Evolutionary conservation across 2,888 invertebrate genomes (phyloP).

Genomic region (Chaetogeoica ovagalla): DNA sequence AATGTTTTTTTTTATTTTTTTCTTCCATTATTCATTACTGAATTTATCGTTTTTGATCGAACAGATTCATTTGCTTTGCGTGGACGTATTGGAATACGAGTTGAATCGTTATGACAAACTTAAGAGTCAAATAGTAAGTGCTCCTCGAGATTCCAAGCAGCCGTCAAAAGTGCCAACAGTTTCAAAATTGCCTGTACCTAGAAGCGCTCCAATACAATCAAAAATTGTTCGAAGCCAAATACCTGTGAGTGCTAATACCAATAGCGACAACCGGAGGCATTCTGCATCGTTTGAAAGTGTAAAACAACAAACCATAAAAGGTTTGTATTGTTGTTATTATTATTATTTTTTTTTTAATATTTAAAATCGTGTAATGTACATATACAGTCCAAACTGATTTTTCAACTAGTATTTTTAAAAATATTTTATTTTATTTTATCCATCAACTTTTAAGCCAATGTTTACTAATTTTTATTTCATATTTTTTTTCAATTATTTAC

Average conservation of each 20-base stretch:
- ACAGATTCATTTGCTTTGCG: constrained; percentile 91
- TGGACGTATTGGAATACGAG: constrained; percentile 96
- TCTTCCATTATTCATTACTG: neutral
- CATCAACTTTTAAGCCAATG: no score
- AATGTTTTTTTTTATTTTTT: no score
- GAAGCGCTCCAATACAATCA: constrained; percentile 51
- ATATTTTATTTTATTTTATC: no score
- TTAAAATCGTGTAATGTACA: neutral
- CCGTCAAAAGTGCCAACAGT: constrained; percentile 57
- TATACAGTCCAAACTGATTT: neutral
- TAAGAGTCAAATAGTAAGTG: constrained; percentile 72
- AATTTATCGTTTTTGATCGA: constrained; percentile 32
- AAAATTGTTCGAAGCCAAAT: constrained; percentile 54
- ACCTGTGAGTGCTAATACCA: constrained; percentile 51
- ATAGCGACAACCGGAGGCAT: constrained; percentile 39
- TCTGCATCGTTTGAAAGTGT: constrained; percentile 41
- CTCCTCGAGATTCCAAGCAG: constrained; percentile 58
- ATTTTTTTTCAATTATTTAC: no score
- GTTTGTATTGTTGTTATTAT: neutral
- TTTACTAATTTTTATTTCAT: no score
- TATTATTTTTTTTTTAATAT: neutral
- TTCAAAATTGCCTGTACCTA: constrained; percentile 54
- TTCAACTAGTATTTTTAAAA: no score
- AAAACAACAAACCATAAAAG: constrained; percentile 47
- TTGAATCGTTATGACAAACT: constrained; percentile 90